Conservation (phyloP, 2,888 invertebrate genomes). For the Lochmaea crataegi region DNA sequence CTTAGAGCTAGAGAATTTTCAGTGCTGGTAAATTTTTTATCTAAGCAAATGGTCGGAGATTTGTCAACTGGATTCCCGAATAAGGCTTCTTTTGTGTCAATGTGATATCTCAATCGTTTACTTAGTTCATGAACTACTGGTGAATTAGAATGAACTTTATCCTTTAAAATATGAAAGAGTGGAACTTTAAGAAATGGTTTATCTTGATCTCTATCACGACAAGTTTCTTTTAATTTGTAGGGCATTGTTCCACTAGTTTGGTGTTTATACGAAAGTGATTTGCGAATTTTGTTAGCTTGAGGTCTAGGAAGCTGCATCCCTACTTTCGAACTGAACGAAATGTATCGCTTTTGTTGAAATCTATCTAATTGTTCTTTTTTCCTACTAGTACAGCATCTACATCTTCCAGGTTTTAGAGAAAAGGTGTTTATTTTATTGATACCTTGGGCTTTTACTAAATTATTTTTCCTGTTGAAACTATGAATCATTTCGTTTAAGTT, state of each 20-base stretch:
- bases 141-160: background rate
- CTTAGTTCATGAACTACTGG: background rate
- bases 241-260: background rate
- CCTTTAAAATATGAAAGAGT: background rate
- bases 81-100: slow-evolving; percentile 29
- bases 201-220: background rate
- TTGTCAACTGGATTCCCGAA: background rate
- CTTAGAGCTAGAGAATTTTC: background rate
- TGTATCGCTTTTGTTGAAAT: background rate
- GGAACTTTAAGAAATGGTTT: background rate
- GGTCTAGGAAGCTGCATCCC: background rate
- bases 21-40: background rate
- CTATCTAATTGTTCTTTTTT: slow-evolving; percentile 12
- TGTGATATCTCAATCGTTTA: slow-evolving; percentile 21
- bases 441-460: slow-evolving; percentile 22
- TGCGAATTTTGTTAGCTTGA: slow-evolving; percentile 3
- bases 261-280: background rate
- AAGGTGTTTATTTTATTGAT: slow-evolving; percentile 38
- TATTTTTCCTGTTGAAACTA: slow-evolving; percentile 26
- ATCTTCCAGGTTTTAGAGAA: slow-evolving; percentile 29
- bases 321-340: background rate
- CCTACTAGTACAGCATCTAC: slow-evolving; percentile 30
- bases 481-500: slow-evolving; percentile 30
- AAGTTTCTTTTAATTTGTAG: background rate
- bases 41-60: background rate